Conservation (phyloP, 2,113 vertebrate species). For the Sciurus niger region DNA sequence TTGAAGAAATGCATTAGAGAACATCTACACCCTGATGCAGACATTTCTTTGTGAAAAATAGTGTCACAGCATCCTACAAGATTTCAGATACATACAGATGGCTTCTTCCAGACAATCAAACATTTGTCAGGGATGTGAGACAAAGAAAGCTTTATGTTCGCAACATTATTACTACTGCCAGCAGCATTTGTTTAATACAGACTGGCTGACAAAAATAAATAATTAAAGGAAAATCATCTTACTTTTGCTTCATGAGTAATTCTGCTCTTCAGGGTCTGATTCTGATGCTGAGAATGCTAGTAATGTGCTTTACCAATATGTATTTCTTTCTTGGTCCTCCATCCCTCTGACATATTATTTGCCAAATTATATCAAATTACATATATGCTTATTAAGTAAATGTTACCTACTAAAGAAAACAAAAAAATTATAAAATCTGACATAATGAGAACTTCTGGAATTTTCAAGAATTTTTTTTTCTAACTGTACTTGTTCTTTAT, state of each 20-base stretch:
- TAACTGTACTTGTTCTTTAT: not conserved
- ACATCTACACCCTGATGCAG: not conserved
- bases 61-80: not conserved
- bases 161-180: not conserved
- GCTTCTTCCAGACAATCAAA: constrained; percentile 55
- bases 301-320: not conserved
- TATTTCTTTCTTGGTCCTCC: not conserved
- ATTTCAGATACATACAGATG: constrained; percentile 45
- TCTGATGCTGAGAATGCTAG: not conserved
- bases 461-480: not conserved
- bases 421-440: constrained; percentile 7
- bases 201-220: not conserved
- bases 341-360: not conserved
- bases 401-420: constrained; percentile 7
- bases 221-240: not conserved
- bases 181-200: constrained; percentile 3
- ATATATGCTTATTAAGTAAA: constrained; percentile 35
- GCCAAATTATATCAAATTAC: not conserved
- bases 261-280: not conserved
- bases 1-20: constrained; percentile 35
- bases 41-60: constrained; percentile 5
- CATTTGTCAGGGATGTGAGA: constrained; percentile 64
- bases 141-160: constrained; percentile 67
- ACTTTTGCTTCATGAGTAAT: constrained; percentile 44
- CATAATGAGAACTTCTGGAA: not conserved